Base-by-base conservation (phyloP, 1,140 invertebrate species). In the Tetragonula clypearis region DNA sequence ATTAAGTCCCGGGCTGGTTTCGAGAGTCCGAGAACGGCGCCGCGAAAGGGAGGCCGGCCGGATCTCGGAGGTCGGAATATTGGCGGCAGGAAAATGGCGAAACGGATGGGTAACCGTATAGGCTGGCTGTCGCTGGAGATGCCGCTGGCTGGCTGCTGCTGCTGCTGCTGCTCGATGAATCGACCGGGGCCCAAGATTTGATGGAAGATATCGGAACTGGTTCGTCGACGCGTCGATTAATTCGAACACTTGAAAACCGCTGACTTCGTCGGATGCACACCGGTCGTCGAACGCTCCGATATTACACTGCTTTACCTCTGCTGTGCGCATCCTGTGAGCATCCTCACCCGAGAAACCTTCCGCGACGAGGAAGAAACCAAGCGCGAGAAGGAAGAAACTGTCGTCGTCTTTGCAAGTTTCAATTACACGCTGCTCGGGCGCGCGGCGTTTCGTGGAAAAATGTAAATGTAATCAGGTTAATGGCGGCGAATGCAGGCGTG, bases 1-100 rank as follows among this genome's bases (percentile, higher is more conserved):
- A 93, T 93, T 93, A 93, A 93, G 89, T 91, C 90, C 90, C 86
- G 86, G 84, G 79, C 80, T 90, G 79, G 88, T 87, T 90, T 80
- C 84, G 89, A 75, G 79, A 62, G 76, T 85, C 81, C 76, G 62
- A 77, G 84, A 72, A 79, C 72, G 72, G 69, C 60, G 30, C 30
- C 41, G 60, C 68, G 60, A 74, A 49, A 41, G 75, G 56, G 81
- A 71, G 62, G 76, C 71, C 65, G 62, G 76, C 71, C 65, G 78
- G n/a, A 17, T 81, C 2, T 26, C 56, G 55, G 55, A 15, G 41
- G 66, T 49, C 41, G 55, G 79, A 53, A 30, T 69, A 72, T 71
- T 8, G 41, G 35, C 41, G 60, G 65, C 49, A 53, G 68, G 58
- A 53, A 79, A 85, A 87, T 56, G 49, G 72, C 73, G 65, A 66